A percentile compares a stretch with the other conserved stretches of the same genome.
Evolutionary conservation across 1,140 invertebrate genomes (phyloP).

Genomic region (Uloborus diversus): DNA sequence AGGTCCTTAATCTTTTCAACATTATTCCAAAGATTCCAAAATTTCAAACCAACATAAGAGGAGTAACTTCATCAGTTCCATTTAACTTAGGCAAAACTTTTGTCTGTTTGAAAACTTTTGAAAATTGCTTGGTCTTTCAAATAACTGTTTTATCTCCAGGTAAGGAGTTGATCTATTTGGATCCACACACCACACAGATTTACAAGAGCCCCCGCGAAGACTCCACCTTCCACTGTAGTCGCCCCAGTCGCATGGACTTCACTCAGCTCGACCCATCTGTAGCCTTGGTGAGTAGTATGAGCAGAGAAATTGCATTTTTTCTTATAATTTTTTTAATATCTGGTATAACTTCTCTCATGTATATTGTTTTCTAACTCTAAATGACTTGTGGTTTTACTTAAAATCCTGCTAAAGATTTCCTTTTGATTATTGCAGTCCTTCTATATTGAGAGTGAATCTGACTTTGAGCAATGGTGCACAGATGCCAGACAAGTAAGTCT

Average conservation of each 20-base stretch:
- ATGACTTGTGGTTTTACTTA: too few species aligned
- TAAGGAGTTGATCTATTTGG: slow-evolving; percentile 91
- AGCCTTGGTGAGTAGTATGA: slow-evolving; percentile 75
- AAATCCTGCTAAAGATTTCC: background rate
- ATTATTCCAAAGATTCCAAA: too few species aligned
- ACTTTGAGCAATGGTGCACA: slow-evolving; percentile 81
- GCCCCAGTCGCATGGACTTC: slow-evolving; percentile 82
- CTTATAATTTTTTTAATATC: background rate
- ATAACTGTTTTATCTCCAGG: too few species aligned
- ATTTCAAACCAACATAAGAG: too few species aligned
- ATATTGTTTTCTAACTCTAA: too few species aligned
- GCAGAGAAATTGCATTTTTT: background rate
- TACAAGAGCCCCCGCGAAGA: slow-evolving; percentile 72
- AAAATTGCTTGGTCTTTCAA: too few species aligned
- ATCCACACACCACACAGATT: slow-evolving; percentile 93
- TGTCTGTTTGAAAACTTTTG: too few species aligned
- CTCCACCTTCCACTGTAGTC: slow-evolving; percentile 85
- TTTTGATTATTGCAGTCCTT: slow-evolving; percentile 72
- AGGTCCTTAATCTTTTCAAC: too few species aligned
- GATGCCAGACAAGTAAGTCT: slow-evolving; percentile 69
- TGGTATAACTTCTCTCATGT: too few species aligned
- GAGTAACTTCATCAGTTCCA: too few species aligned
- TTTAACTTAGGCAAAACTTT: too few species aligned
- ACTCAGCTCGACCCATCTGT: slow-evolving; percentile 92
- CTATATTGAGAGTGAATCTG: slow-evolving; percentile 82